Evolutionary conservation across 2,797 vertebrate species (phyloP).

Genomic region (Sebastes alutus): DNA sequence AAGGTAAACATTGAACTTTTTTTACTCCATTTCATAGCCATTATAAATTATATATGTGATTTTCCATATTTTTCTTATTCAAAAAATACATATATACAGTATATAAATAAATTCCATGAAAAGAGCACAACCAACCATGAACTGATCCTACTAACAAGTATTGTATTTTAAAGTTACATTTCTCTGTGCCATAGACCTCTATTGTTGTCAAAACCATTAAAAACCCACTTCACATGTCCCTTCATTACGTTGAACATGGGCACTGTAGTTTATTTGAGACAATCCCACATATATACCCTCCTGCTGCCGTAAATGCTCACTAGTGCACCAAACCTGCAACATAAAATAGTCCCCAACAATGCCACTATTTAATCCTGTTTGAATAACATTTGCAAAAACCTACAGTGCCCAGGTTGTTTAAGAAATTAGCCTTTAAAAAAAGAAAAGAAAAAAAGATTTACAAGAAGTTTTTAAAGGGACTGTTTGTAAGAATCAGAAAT

Average conservation of each 20-base stretch:
- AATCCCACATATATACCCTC: background rate
- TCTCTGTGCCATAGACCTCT: background rate
- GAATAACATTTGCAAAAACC: background rate
- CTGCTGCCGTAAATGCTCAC: background rate
- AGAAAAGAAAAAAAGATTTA: background rate
- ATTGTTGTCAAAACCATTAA: background rate
- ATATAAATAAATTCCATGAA: background rate
- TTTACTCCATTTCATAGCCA: background rate
- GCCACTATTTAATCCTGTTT: background rate
- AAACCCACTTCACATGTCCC: background rate
- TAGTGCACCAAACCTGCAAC: background rate
- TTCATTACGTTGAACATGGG: background rate
- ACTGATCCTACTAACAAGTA: background rate
- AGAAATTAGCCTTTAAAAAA: background rate
- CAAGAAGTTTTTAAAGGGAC: accelerated
- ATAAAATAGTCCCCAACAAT: background rate
- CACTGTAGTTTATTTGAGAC: background rate
- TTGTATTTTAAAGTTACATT: background rate
- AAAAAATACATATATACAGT: too few species aligned
- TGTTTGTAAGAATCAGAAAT: too few species aligned
- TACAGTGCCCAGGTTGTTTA: background rate
- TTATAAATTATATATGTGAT: background rate
- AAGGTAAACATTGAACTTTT: background rate
- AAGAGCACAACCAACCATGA: background rate
- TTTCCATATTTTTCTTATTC: background rate